These are phyloP conservation scores for Drosophila subobscura DNA, from an alignment of 1,140 invertebrate species.

Conservation along the genomic window DNA sequence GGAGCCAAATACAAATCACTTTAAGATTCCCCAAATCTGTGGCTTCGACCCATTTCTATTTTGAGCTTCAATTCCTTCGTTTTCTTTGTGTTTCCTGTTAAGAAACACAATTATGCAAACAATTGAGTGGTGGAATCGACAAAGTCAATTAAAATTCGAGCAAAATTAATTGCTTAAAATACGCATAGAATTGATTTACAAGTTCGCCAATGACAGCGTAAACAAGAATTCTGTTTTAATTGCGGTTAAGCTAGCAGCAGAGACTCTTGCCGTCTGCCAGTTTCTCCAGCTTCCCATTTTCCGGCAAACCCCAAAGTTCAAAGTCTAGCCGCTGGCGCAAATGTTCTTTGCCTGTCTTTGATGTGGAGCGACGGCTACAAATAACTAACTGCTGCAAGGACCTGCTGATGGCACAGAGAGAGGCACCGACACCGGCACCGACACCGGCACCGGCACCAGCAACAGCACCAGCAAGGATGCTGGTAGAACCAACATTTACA, in stretches of 20 bases:
- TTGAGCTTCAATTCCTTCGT: no score
- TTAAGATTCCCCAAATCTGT: no score
- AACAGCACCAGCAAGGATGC: conserved; percentile 2
- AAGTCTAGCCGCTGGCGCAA: conserved; percentile 65
- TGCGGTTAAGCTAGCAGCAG: conserved; percentile 67
- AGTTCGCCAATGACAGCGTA: conserved; percentile 76
- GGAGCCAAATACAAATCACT: no score
- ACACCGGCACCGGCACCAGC: no score
- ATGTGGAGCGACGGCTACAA: conserved; percentile 42
- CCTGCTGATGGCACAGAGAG: not conserved
- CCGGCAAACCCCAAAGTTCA: conserved; percentile 53
- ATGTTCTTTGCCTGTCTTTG: conserved; percentile 59
- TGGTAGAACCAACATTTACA: conserved; percentile 60
- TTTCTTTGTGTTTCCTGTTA: not conserved
- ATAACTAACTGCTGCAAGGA: not conserved
- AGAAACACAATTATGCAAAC: conserved; percentile 42
- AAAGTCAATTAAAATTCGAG: conserved; percentile 71
- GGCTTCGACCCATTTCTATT: no score
- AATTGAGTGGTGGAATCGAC: conserved; percentile 8
- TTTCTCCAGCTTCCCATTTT: conserved; percentile 11
- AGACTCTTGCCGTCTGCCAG: not conserved
- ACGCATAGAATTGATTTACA: conserved; percentile 76
- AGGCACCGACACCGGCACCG: not conserved
- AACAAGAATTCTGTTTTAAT: conserved; percentile 81
- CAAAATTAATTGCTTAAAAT: conserved; percentile 76